These are phyloP conservation scores for Neosilurus mollespiculum DNA, from an alignment of 2,797 vertebrate genomes.

Conservation along the genomic window DNA sequence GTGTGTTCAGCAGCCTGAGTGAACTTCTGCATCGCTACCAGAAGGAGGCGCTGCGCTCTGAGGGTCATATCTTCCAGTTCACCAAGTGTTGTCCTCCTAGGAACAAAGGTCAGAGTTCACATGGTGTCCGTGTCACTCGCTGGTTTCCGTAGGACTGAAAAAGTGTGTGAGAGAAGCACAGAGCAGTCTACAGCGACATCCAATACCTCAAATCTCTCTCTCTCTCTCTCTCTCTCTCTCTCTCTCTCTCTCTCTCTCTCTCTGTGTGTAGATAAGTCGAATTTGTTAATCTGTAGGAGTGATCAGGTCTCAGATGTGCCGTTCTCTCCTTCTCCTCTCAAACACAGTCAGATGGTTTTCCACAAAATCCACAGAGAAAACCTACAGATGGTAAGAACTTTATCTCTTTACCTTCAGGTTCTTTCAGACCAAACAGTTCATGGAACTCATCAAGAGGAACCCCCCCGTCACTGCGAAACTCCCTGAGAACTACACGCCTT, in stretches of 20 bases:
- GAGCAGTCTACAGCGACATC: not conserved
- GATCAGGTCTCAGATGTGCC: constrained; percentile 79
- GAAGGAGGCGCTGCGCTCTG: constrained; percentile 94
- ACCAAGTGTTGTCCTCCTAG: constrained; percentile 88
- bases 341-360: constrained; percentile 96
- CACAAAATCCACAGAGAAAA: constrained; percentile 97
- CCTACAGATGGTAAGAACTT: constrained; percentile 82
- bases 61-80: constrained; percentile 94
- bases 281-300: constrained; percentile 88
- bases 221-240: not conserved
- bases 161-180: not conserved
- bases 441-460: too few relatives aligned
- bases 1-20: constrained; percentile 83
- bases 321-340: constrained; percentile 80
- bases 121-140: not conserved
- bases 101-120: constrained; percentile 80
- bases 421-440: not conserved
- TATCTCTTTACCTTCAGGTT: too few relatives aligned
- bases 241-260: not conserved
- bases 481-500: too few relatives aligned
- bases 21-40: constrained; percentile 94
- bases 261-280: constrained; percentile 85
- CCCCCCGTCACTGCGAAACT: too few relatives aligned
- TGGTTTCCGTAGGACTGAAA: not conserved
- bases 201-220: not conserved